Conservation (phyloP, 2,113 vertebrate species). For the Calypte anna region DNA sequence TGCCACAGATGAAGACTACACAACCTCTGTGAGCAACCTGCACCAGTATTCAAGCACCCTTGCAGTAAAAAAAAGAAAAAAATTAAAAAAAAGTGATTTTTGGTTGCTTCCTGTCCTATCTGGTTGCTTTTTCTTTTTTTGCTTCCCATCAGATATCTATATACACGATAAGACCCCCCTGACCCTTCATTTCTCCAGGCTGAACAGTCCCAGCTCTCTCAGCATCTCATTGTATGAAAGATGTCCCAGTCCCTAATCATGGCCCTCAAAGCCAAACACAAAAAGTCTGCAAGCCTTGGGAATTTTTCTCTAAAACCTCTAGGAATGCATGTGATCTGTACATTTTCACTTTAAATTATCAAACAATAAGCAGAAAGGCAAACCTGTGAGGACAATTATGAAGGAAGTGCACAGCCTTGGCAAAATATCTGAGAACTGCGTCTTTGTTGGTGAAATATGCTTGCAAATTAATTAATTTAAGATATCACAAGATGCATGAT, state of each 20-base stretch:
- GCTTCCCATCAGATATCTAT: background rate
- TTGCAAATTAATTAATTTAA: background rate
- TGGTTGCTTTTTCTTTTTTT: background rate
- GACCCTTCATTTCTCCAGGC: background rate
- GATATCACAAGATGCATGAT: background rate
- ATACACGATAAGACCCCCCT: background rate
- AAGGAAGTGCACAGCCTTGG: background rate
- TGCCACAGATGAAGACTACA: background rate
- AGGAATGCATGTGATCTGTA: background rate
- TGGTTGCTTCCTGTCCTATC: background rate
- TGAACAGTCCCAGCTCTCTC: background rate
- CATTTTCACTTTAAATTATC: background rate
- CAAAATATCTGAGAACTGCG: background rate
- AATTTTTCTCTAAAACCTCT: background rate
- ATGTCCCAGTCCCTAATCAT: background rate
- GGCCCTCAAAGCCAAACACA: background rate
- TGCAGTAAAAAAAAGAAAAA: background rate
- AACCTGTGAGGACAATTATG: background rate
- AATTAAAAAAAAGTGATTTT: background rate
- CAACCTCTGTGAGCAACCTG: background rate
- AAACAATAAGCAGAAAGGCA: background rate
- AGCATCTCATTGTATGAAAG: background rate
- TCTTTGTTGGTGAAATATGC: background rate
- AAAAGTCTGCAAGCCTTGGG: background rate
- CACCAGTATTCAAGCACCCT: background rate